Conservation (phyloP, 2,113 vertebrate species). For the Grallaria varia region DNA sequence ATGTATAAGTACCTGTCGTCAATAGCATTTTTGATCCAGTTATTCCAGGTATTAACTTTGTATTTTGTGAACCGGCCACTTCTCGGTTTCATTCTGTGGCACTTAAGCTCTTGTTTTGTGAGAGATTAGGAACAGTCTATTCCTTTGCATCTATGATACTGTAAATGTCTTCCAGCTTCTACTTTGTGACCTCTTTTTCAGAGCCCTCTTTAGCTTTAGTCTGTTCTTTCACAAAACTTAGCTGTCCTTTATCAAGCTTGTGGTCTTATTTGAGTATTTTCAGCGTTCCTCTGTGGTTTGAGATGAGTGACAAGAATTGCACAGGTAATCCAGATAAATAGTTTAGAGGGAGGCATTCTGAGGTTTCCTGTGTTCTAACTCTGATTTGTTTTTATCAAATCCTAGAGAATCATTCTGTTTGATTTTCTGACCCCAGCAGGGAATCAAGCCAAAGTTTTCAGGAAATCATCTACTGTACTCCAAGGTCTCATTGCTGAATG, state of each 20-base stretch:
- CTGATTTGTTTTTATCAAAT: background rate
- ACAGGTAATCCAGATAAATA: background rate
- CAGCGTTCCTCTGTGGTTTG: background rate
- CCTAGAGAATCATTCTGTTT: background rate
- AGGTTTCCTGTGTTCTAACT: background rate
- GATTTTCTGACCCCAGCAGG: background rate
- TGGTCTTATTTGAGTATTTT: background rate
- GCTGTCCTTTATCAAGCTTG: background rate
- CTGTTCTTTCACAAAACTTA: background rate
- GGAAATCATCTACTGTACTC: background rate
- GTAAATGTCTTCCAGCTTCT: background rate
- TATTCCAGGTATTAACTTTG: background rate
- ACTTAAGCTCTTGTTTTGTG: background rate
- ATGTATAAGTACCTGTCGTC: background rate
- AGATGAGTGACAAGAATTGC: background rate
- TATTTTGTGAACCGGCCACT: background rate
- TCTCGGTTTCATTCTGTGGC: background rate
- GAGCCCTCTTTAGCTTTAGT: background rate
- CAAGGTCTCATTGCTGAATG: background rate
- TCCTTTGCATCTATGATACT: background rate
- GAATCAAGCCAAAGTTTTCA: background rate
- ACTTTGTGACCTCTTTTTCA: background rate
- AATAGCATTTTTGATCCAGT: background rate
- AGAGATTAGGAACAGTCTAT: background rate
- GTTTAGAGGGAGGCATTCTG: background rate